Evolutionary conservation across 2,888 invertebrate species (phyloP).

Genomic region (Linnaemya tessellans): DNA sequence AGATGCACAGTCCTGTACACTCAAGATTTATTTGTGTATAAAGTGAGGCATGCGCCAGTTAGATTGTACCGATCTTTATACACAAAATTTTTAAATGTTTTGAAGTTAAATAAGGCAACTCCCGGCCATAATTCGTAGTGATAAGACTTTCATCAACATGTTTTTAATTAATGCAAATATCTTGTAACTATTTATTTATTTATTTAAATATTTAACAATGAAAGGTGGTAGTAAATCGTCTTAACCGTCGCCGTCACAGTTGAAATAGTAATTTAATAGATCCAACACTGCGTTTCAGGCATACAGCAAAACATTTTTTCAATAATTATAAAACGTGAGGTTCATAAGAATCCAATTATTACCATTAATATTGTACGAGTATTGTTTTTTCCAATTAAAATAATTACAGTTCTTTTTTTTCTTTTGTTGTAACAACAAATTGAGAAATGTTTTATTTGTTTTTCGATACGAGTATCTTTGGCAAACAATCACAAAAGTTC

Average conservation of each 20-base stretch:
- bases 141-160: no score
- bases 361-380: background rate
- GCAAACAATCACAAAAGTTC: background rate
- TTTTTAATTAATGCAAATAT: no score
- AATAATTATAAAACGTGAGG: slow-evolving; percentile 2
- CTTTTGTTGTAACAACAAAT: slow-evolving; percentile 31
- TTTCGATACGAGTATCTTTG: slow-evolving; percentile 8
- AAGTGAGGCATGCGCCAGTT: no score
- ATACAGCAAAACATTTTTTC: background rate
- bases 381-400: background rate
- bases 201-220: background rate
- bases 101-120: no score
- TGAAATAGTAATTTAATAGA: background rate
- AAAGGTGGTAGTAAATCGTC: no score
- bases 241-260: no score
- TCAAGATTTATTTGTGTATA: no score
- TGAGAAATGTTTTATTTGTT: slow-evolving; percentile 22
- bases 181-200: no score
- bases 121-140: no score
- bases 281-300: background rate
- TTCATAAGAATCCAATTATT: background rate
- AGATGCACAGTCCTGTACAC: no score
- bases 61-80: no score
- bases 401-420: background rate
- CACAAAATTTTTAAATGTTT: no score